Evolutionary conservation across 1,140 invertebrate species (phyloP).

Genomic region (Frieseomelitta varia): DNA sequence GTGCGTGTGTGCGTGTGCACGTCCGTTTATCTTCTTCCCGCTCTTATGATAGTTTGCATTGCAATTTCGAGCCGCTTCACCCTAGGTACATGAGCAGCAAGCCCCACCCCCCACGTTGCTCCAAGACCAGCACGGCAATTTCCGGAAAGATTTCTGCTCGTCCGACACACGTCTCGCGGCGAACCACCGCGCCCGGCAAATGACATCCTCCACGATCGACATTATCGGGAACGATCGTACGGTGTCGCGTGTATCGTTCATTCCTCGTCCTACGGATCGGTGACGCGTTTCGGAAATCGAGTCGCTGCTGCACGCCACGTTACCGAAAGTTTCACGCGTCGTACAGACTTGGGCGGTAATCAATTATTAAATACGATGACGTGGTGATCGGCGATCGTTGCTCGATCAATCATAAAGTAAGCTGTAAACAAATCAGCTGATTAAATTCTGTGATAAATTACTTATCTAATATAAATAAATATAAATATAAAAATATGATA

Average conservation of each 20-base stretch:
- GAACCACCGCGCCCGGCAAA: background rate
- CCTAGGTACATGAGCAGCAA: background rate
- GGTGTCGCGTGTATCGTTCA: background rate
- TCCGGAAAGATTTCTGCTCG: background rate
- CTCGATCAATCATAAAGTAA: no score
- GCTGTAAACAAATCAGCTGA: no score
- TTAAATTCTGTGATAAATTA: no score
- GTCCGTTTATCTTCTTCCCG: no score
- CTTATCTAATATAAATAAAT: no score
- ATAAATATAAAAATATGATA: no score
- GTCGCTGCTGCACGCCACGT: conserved; percentile 19
- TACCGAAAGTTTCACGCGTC: conserved; percentile 9
- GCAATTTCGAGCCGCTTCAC: conserved; percentile 6
- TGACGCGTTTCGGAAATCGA: background rate
- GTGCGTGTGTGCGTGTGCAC: no score
- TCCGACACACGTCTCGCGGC: background rate
- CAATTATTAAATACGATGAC: no score
- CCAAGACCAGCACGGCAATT: conserved; percentile 27
- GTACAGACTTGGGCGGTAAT: no score
- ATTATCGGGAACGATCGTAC: conserved; percentile 22
- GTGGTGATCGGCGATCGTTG: no score
- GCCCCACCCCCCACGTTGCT: background rate
- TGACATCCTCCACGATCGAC: conserved; percentile 13
- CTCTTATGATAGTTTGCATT: conserved; percentile 25
- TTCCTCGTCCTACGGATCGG: background rate